Conservation (phyloP, 2,888 invertebrate species). For the Caenorhabditis sp. region DNA sequence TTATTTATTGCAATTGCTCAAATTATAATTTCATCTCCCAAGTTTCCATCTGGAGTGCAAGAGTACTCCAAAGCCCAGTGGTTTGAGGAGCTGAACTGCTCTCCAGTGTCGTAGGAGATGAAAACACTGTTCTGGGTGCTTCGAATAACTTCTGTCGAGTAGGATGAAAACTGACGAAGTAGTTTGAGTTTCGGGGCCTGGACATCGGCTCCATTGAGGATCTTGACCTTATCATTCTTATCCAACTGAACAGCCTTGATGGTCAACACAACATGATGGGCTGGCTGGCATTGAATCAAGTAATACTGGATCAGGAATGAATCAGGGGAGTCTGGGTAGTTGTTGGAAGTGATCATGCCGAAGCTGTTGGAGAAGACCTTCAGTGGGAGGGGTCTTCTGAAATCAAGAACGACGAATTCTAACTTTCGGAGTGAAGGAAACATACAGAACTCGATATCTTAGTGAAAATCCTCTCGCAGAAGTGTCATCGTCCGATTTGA, state of each 20-base stretch:
- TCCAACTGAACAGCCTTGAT: slow-evolving; percentile 44
- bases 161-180: slow-evolving; percentile 44
- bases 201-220: slow-evolving; percentile 39
- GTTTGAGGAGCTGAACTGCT: slow-evolving; percentile 26
- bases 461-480: slow-evolving; percentile 32
- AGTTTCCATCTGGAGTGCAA: slow-evolving; percentile 52
- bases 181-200: slow-evolving; percentile 36
- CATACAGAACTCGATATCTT: slow-evolving; percentile 48
- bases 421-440: too few species aligned
- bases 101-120: slow-evolving; percentile 54
- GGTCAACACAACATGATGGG: slow-evolving; percentile 36
- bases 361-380: slow-evolving; percentile 36
- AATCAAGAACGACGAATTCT: slow-evolving; percentile 5
- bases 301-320: slow-evolving; percentile 59
- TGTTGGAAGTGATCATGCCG: slow-evolving; percentile 52
- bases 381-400: slow-evolving; percentile 42
- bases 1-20: slow-evolving; percentile 24
- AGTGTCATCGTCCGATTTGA: slow-evolving; percentile 45
- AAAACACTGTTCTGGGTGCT: slow-evolving; percentile 40
- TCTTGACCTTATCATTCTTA: slow-evolving; percentile 35
- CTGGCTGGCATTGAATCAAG: slow-evolving; percentile 32
- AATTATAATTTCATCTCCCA: slow-evolving; percentile 62
- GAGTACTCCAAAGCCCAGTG: slow-evolving; percentile 52
- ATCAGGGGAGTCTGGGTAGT: slow-evolving; percentile 52
- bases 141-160: slow-evolving; percentile 18